Evolutionary conservation across 1,140 invertebrate genomes (phyloP), one percentile per base, ranked within the genome.

Genomic region (Lutraria rhynchaena): DNA sequence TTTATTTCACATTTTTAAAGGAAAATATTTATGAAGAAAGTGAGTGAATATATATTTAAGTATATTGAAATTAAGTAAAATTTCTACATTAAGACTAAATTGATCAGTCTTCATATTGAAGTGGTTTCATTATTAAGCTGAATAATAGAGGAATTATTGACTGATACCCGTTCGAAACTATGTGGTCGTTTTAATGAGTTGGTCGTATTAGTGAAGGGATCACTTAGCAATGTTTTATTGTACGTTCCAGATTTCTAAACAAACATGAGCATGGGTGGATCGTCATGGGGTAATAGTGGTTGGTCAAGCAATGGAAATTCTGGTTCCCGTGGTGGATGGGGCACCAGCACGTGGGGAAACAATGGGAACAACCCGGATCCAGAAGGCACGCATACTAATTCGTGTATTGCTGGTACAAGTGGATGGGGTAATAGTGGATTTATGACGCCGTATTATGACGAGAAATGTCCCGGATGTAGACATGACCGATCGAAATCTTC

Each of bases 391-490:
- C 71, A 75, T 33, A 75, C 60, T 31, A 3, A 22, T 22, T 75
- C 71, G 0, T 75, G 71, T 46, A 61, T 75, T 37, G 31, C 55
- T 33, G 71, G 31, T 13, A 24, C 9, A 15, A 35, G 71, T 44
- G 13, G 22, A 3, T 60, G 24, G 35, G 49, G 70, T 1, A 22
- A 19, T 5, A 17, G 22, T 31, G 53, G 51, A 22, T 11, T 55
- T 2, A 29, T 55, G n/a, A 27, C 1, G 27, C 24, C 17, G 4
- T 73, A 35, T 49, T 61, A 75, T 37, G 57, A 75, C 35, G 71
- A 60, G 49, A 60, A 41, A 9, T 75, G 71, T 46, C 61, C 57
- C 7, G 71, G 71, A 1, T 75, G 71, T 60, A 1, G 71, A 29
- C 24, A 29, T 19, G 55, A 75, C 1, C 11, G 37, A 4, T 3